Evolutionary conservation across 2,888 invertebrate species (phyloP).

Genomic region (Drymonia ruficornis): DNA sequence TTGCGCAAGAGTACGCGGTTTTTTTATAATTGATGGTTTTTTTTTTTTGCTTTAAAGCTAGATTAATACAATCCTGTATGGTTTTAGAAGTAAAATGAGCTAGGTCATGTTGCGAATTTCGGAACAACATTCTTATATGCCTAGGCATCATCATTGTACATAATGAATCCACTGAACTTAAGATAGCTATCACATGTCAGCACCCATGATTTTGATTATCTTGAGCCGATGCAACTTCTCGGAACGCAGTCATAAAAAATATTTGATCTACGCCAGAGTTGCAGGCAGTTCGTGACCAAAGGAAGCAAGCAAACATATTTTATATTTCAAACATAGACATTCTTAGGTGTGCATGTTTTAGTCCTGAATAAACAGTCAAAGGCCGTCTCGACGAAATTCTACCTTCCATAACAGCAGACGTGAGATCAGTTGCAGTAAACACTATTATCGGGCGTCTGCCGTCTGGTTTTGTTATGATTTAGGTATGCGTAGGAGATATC

Average conservation of each 20-base stretch:
- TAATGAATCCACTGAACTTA: too few species aligned
- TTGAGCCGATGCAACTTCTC: constrained; percentile 32
- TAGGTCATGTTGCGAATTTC: too few species aligned
- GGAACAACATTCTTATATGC: too few species aligned
- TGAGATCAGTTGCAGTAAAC: constrained; percentile 26
- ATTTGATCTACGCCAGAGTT: constrained; percentile 32
- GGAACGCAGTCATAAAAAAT: constrained; percentile 27
- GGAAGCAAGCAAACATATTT: constrained; percentile 34
- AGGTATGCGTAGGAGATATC: constrained; percentile 5
- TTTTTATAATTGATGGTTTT: constrained; percentile 36
- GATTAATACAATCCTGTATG: too few species aligned
- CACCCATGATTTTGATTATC: not conserved
- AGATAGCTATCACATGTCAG: not conserved
- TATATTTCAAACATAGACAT: constrained; percentile 34
- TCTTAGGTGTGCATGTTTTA: constrained; percentile 39
- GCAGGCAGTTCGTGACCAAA: constrained; percentile 34
- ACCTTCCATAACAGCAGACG: constrained; percentile 24
- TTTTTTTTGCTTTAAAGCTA: not conserved
- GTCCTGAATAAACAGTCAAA: constrained; percentile 44
- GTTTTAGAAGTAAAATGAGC: too few species aligned
- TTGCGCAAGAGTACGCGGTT: constrained; percentile 49
- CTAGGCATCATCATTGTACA: too few species aligned
- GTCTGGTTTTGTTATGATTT: constrained; percentile 8
- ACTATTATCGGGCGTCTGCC: constrained; percentile 19
- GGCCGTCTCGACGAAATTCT: constrained; percentile 30